Base-by-base conservation (phyloP, 2,888 invertebrate species). In the Trachelus tabidus region DNA sequence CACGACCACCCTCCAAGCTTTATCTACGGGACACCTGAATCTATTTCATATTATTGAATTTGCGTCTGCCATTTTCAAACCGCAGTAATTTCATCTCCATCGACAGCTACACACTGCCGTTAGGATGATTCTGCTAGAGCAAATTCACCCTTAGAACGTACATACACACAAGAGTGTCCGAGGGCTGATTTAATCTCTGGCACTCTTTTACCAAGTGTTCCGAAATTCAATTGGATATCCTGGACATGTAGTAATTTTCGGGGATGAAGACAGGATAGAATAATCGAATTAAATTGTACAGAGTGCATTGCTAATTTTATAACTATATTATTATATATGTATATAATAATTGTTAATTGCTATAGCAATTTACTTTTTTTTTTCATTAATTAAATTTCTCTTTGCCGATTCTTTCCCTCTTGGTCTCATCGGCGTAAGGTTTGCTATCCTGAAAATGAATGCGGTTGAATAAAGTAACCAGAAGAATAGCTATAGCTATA, bases 1-100 rank as follows among this genome's bases (percentile, higher is more conserved):
- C 71, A 71, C 71, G 31, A 15, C 71, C 71, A 71, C 71, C 71
- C 71, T 71, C 71, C 31, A 31, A 31, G 71, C 71, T 71, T 71
- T 71, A 71, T 71, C 71, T n/a, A 34, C 71, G 71, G 71, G 71
- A 71, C 71, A 71, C 71, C 71, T 34, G 71, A 71, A 77, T 77
- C 77, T 40, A 77, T 77, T 74, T 75, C 40, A 74, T 69, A 77
- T 77, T 77, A 77, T 77, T 77, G 74, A 77, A 77, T 77, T 75
- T 75, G 74, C 31, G 71, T 31, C 34, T 34, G 71, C 23, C 31
- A 71, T 71, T 71, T 31, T 71, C 71, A 34, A 71, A 34, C 34
- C 71, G 31, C 71, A 15, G 71, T 71, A 71, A 71, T 71, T 71
- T 23, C 31, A 56, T 23, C 15, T 23, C 56, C 56, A 23, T 23